Conservation (phyloP, 2,797 vertebrate genomes). For the Oreochromis grahami region DNA sequence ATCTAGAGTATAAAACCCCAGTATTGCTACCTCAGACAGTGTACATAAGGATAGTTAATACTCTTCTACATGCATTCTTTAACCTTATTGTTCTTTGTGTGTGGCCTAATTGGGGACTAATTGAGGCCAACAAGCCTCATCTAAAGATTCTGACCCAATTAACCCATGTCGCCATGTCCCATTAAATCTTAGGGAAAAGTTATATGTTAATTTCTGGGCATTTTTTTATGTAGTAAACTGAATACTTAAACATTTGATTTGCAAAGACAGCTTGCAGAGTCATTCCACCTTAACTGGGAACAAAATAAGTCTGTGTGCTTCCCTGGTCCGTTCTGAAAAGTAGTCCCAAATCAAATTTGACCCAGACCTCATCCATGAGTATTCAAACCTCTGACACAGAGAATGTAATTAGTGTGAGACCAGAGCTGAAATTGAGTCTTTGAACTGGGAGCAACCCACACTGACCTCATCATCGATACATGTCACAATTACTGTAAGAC, state of each 20-base stretch:
- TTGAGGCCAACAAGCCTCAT: constrained; percentile 43
- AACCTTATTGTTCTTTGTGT: constrained; percentile 20
- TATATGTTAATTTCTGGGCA: neutral
- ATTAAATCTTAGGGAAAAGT: neutral
- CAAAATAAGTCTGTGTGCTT: neutral
- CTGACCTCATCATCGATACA: constrained; percentile 15
- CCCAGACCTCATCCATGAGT: neutral
- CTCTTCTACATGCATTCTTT: neutral
- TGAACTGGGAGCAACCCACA: constrained; percentile 25
- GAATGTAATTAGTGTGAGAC: constrained; percentile 28
- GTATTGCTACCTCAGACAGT: neutral
- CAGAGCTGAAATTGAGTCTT: constrained; percentile 14
- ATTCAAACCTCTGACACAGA: neutral
- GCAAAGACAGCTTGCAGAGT: neutral
- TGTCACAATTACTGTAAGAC: neutral
- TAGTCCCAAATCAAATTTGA: neutral
- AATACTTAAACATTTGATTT: neutral
- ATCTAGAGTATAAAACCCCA: constrained; percentile 17
- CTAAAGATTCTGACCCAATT: constrained; percentile 17
- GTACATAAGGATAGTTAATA: neutral
- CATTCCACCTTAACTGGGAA: neutral
- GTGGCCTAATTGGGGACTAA: constrained; percentile 30
- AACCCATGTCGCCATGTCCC: neutral
- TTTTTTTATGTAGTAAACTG: neutral
- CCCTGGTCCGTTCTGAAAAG: constrained; percentile 1